phyloP scores from a whole-genome alignment of 2,888 invertebrate species.

The Pammene aurita region DNA sequence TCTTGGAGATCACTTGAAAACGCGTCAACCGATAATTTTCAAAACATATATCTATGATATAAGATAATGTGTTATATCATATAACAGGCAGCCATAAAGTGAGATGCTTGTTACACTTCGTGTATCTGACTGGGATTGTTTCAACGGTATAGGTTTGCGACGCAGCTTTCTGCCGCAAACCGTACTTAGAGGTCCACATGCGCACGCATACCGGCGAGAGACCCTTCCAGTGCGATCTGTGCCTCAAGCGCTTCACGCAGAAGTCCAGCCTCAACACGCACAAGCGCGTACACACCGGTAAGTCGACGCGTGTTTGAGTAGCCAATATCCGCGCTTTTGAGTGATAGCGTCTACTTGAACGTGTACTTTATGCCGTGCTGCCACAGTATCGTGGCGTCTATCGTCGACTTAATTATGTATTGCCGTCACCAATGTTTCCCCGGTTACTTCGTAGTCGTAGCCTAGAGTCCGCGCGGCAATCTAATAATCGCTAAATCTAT shows the following conservation, averaged over 20 bases:
- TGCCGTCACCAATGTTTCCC: too few species aligned
- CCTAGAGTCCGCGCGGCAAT: too few species aligned
- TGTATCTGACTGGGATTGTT: not conserved
- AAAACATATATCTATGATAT: too few species aligned
- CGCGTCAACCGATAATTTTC: too few species aligned
- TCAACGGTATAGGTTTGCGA: conserved; percentile 84
- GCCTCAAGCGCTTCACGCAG: conserved; percentile 90
- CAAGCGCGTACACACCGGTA: conserved; percentile 89
- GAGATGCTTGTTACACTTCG: too few species aligned
- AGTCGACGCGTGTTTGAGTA: conserved; percentile 52
- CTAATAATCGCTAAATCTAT: too few species aligned
- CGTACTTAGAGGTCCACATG: conserved; percentile 91
- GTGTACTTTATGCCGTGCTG: conserved; percentile 30
- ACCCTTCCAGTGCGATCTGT: conserved; percentile 89
- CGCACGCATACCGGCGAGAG: conserved; percentile 90
- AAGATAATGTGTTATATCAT: too few species aligned
- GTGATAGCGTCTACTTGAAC: conserved; percentile 37
- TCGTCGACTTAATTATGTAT: not conserved
- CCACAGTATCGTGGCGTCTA: not conserved
- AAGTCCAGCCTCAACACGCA: conserved; percentile 92
- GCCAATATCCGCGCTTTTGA: conserved; percentile 28
- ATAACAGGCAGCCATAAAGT: too few species aligned
- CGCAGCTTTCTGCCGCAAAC: conserved; percentile 91
- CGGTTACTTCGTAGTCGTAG: not conserved
- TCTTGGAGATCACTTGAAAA: too few species aligned